phyloP scores from a whole-genome alignment of 2,888 invertebrate genomes.

The Thecocarcelia acutangulata region DNA sequence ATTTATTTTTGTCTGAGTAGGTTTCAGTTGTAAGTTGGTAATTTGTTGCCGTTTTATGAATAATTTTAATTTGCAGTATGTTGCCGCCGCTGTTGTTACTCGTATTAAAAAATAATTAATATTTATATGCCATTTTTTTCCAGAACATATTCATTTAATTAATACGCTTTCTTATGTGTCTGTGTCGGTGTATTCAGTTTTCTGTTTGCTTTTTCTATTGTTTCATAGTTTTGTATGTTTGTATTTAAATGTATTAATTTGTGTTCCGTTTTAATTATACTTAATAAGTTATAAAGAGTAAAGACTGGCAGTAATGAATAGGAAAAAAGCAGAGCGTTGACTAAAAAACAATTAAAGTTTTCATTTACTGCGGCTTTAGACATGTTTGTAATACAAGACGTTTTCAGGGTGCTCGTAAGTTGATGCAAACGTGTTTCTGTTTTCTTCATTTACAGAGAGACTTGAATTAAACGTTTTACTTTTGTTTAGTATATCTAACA shows the following conservation, averaged over 20 bases:
- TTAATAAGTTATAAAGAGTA: constrained; percentile 62
- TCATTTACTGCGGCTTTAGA: constrained; percentile 33
- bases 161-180: constrained; percentile 37
- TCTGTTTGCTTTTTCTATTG: neutral
- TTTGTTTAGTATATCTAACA: constrained; percentile 4
- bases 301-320: constrained; percentile 22
- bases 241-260: constrained; percentile 49
- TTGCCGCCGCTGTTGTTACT: constrained; percentile 16
- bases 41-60: constrained; percentile 50
- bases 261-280: constrained; percentile 68
- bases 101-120: constrained; percentile 53
- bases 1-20: constrained; percentile 20
- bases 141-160: constrained; percentile 44
- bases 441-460: constrained; percentile 2
- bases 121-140: constrained; percentile 45
- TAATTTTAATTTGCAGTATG: constrained; percentile 34
- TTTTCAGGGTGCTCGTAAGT: constrained; percentile 8
- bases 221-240: constrained; percentile 12
- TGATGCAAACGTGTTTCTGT: constrained; percentile 4
- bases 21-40: constrained; percentile 6
- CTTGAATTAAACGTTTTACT: constrained; percentile 5
- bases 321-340: constrained; percentile 3
- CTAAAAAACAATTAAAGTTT: constrained; percentile 39
- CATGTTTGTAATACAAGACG: constrained; percentile 36
- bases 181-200: constrained; percentile 16